A percentile compares a stretch with the other conserved stretches of the same genome.
Evolutionary conservation across 2,113 vertebrate genomes (phyloP).

Genomic region (Lagopus muta): DNA sequence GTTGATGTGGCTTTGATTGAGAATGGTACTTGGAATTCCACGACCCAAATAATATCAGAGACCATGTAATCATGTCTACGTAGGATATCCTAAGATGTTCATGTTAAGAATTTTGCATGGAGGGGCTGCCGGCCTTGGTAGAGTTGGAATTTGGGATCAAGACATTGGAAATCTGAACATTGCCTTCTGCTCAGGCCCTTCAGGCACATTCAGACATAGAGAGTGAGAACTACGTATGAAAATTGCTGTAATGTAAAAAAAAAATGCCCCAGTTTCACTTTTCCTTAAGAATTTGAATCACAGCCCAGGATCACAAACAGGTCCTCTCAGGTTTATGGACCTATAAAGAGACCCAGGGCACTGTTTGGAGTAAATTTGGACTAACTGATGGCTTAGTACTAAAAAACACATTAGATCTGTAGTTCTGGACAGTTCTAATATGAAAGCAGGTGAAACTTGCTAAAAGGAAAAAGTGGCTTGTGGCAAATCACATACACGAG

Average conservation of each 20-base stretch:
- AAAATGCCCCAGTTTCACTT: not conserved
- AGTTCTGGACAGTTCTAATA: not conserved
- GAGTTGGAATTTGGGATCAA: not conserved
- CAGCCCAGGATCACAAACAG: not conserved
- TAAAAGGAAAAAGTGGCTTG: not conserved
- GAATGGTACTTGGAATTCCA: not conserved
- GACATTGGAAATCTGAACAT: not conserved
- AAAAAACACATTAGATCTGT: not conserved
- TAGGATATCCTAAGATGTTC: not conserved
- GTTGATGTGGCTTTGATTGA: not conserved
- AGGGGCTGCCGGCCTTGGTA: not conserved
- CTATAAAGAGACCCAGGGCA: conserved; percentile 1
- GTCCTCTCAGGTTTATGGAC: conserved; percentile 4
- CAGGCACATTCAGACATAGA: not conserved
- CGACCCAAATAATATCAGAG: not conserved
- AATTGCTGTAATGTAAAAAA: not conserved
- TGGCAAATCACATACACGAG: not conserved
- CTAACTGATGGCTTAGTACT: not conserved
- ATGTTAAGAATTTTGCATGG: not conserved
- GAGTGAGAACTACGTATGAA: not conserved
- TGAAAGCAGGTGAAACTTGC: not conserved
- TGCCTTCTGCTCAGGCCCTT: not conserved
- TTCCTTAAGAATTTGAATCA: conserved; percentile 15
- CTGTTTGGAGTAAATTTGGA: not conserved
- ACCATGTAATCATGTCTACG: no score